A percentile compares a stretch with the other conserved stretches of the same genome.
phyloP scores from a whole-genome alignment of 2,888 invertebrate species.

The Andrena dorsata region DNA sequence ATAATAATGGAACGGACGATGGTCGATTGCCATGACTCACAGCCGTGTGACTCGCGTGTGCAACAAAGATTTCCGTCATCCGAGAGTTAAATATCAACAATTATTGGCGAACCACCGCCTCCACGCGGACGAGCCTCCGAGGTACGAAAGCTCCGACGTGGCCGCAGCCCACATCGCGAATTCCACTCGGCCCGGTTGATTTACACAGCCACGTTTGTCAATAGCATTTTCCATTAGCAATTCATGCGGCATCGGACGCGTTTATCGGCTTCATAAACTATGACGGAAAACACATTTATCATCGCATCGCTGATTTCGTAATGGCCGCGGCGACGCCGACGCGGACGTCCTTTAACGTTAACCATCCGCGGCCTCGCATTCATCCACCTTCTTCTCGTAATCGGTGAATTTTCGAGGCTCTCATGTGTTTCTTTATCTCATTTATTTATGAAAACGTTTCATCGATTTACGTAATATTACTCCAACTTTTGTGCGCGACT shows the following conservation, averaged over 20 bases:
- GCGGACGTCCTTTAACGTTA: slow-evolving; percentile 39
- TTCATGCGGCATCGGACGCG: slow-evolving; percentile 76
- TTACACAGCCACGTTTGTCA: slow-evolving; percentile 68
- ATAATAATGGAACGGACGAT: background rate
- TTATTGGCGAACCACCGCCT: slow-evolving; percentile 46
- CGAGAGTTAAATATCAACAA: slow-evolving; percentile 46
- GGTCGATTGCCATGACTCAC: slow-evolving; percentile 16
- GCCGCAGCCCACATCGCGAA: slow-evolving; percentile 59
- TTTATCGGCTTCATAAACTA: slow-evolving; percentile 79
- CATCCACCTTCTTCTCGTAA: background rate
- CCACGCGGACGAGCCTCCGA: slow-evolving; percentile 43
- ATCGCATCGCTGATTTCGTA: slow-evolving; percentile 76
- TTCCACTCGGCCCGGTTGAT: slow-evolving; percentile 59
- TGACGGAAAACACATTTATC: slow-evolving; percentile 73
- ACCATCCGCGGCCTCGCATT: slow-evolving; percentile 7
- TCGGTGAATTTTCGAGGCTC: background rate
- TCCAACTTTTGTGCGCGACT: too few relatives aligned
- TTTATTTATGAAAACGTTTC: background rate
- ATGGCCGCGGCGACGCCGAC: slow-evolving; percentile 60
- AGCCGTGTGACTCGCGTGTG: slow-evolving; percentile 36
- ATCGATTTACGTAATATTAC: background rate
- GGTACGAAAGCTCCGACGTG: slow-evolving; percentile 44
- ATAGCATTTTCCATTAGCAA: slow-evolving; percentile 76
- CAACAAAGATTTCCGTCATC: slow-evolving; percentile 25
- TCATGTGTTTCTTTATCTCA: background rate